Conservation (phyloP, 2,888 invertebrate species). For the Diarsia brunnea region DNA sequence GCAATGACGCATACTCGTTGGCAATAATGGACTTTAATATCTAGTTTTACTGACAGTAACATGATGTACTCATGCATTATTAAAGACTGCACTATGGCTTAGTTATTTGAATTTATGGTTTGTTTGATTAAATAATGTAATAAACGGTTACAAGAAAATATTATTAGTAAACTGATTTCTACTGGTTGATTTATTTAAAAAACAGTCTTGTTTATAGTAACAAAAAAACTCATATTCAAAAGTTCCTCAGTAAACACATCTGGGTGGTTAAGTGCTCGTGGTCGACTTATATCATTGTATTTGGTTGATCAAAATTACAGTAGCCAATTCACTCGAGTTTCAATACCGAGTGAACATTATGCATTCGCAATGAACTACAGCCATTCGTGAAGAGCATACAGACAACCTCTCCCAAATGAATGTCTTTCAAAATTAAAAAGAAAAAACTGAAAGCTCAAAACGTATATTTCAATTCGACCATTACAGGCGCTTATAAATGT, state of each 20-base stretch:
- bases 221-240: background rate
- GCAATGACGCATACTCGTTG: slow-evolving; percentile 37
- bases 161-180: background rate
- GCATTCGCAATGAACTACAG: background rate
- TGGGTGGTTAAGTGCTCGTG: background rate
- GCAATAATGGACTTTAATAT: background rate
- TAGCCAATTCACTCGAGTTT: background rate
- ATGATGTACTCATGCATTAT: background rate
- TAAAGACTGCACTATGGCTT: background rate
- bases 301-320: background rate
- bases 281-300: background rate
- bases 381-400: background rate
- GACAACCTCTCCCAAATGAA: background rate
- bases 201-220: background rate
- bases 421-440: background rate
- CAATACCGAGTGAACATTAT: background rate
- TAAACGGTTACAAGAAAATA: background rate
- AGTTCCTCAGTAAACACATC: too few relatives aligned
- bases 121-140: background rate
- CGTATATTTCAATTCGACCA: too few relatives aligned
- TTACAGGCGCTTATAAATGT: too few relatives aligned
- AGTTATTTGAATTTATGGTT: background rate
- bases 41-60: slow-evolving; percentile 9
- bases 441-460: background rate
- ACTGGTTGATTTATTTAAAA: background rate